Evolutionary conservation across 2,888 invertebrate species (phyloP).

Genomic region (Tipula unca): DNA sequence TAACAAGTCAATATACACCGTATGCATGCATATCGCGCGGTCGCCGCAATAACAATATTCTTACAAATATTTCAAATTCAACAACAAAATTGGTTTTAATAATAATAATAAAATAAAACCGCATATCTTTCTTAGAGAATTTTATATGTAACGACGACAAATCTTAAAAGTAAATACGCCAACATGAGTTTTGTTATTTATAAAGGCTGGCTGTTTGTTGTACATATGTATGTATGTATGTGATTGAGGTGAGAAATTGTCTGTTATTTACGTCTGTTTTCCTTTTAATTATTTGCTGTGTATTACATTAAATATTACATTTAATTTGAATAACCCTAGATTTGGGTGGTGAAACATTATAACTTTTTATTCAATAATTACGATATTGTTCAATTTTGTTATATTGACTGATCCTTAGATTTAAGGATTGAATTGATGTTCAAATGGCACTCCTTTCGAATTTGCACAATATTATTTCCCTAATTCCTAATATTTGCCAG

Average conservation of each 20-base stretch:
- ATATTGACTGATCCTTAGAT: no score
- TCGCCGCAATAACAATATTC: neutral
- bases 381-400: no score
- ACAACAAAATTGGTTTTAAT: no score
- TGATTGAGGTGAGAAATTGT: neutral
- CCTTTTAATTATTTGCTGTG: neutral
- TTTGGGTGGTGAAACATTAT: neutral
- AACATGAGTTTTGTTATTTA: neutral
- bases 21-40: neutral
- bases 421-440: no score
- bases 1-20: neutral
- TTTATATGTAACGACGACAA: neutral
- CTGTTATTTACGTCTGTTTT: neutral
- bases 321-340: neutral
- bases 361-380: no score
- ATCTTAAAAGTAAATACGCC: neutral
- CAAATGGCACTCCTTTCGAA: no score
- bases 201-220: conserved; percentile 1
- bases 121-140: neutral
- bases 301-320: neutral
- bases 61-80: no score
- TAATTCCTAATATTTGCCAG: no score
- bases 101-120: neutral
- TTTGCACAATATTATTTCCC: no score
- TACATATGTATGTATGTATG: neutral